A percentile compares a stretch with the other conserved stretches of the same genome.
Conservation (phyloP, 2,113 vertebrate species). For the Ascaphus truei region DNA sequence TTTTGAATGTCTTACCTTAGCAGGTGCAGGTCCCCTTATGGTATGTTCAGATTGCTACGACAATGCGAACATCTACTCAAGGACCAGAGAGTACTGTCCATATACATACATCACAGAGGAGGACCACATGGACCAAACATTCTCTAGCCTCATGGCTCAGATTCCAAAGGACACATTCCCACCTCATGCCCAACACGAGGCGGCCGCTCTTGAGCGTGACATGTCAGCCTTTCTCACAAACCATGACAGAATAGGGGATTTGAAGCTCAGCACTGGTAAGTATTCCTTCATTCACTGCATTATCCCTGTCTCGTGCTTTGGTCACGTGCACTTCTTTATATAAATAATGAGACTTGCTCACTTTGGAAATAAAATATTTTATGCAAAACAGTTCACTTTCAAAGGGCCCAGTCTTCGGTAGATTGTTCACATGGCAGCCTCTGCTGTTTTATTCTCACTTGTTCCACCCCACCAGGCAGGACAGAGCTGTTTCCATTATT, state of each 20-base stretch:
- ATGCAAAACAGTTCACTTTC: too few relatives aligned
- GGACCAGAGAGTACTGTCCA: conserved; percentile 85
- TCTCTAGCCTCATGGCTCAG: conserved; percentile 64
- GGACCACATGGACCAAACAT: conserved; percentile 69
- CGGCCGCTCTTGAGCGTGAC: conserved; percentile 58
- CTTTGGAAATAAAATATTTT: too few relatives aligned
- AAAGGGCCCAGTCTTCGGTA: too few relatives aligned
- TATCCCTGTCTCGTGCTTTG: too few relatives aligned
- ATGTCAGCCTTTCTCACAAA: conserved; percentile 60
- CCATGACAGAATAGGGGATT: conserved; percentile 63
- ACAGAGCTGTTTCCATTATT: too few relatives aligned
- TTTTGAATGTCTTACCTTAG: conserved; percentile 35
- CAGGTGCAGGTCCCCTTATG: conserved; percentile 66
- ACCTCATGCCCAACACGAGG: conserved; percentile 50
- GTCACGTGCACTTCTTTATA: too few relatives aligned
- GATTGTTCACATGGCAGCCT: too few relatives aligned
- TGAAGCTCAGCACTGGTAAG: conserved; percentile 67
- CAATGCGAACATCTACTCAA: conserved; percentile 90
- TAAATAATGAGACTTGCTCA: too few relatives aligned
- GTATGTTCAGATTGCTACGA: conserved; percentile 97
- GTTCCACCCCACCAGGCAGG: too few relatives aligned
- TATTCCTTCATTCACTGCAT: not conserved
- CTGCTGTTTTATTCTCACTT: too few relatives aligned
- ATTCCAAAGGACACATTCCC: conserved; percentile 59
- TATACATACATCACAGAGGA: conserved; percentile 84